Conservation (phyloP, 2,113 vertebrate species). For the Halichoeres trimaculatus region DNA sequence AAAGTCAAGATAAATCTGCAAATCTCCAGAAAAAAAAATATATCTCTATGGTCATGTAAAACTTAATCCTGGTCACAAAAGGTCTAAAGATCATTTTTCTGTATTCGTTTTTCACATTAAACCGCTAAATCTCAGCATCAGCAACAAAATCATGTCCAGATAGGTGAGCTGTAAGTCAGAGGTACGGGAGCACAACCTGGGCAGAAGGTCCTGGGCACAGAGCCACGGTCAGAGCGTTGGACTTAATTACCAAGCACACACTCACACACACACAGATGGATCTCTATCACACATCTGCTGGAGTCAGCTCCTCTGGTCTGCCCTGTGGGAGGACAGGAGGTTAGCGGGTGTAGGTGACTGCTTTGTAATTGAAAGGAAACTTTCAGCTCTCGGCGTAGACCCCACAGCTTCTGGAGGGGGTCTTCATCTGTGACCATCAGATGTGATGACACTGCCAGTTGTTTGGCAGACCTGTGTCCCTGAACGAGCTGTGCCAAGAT, state of each 20-base stretch:
- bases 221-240: constrained; percentile 59
- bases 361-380: constrained; percentile 69
- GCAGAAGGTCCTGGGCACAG: constrained; percentile 63
- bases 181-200: constrained; percentile 58
- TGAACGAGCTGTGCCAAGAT: constrained; percentile 64
- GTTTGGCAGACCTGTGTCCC: constrained; percentile 60
- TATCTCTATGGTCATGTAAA: no score
- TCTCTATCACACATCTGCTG: constrained; percentile 76
- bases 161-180: constrained; percentile 39
- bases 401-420: constrained; percentile 32
- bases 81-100: no score
- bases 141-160: constrained; percentile 37
- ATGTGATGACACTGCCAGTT: constrained; percentile 62
- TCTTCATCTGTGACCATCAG: constrained; percentile 63
- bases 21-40: no score
- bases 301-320: constrained; percentile 63
- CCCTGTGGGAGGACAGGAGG: constrained; percentile 68
- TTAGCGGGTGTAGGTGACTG: constrained; percentile 56
- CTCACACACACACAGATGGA: constrained; percentile 69
- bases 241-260: constrained; percentile 72
- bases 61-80: no score
- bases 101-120: constrained; percentile 11
- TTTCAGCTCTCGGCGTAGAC: constrained; percentile 49
- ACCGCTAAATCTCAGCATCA: constrained; percentile 46
- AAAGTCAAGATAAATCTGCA: no score